Evolutionary conservation across 2,888 invertebrate genomes (phyloP).

Genomic region (Escarpia spicata): DNA sequence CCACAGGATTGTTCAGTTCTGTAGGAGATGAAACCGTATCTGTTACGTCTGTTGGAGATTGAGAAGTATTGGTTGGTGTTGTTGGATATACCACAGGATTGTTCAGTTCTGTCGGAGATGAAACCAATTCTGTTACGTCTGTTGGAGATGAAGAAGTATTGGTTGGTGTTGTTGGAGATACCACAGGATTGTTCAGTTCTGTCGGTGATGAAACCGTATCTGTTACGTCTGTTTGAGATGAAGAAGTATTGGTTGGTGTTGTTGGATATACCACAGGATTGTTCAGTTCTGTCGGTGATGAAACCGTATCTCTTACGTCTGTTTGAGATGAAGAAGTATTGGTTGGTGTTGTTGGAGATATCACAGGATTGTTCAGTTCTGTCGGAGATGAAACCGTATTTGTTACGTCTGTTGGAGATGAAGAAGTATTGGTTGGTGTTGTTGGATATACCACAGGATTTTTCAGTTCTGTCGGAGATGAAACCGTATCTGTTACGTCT

Average conservation of each 20-base stretch:
- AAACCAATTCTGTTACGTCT: not conserved
- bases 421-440: not conserved
- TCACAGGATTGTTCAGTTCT: not conserved
- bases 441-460: not conserved
- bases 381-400: not conserved
- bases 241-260: not conserved
- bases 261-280: not conserved
- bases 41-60: not conserved
- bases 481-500: not conserved
- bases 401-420: not conserved
- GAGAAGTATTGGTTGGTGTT: not conserved
- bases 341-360: not conserved
- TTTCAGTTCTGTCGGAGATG: not conserved
- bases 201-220: not conserved
- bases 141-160: not conserved
- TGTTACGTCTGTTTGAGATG: too few relatives aligned
- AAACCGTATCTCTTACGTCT: not conserved
- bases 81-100: not conserved
- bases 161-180: not conserved
- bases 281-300: not conserved
- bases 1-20: not conserved
- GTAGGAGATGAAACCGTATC: not conserved
- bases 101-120: not conserved
- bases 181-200: not conserved
- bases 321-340: not conserved